Base-by-base conservation (phyloP, 2,113 vertebrate species). In the Scartelaos histophorus region DNA sequence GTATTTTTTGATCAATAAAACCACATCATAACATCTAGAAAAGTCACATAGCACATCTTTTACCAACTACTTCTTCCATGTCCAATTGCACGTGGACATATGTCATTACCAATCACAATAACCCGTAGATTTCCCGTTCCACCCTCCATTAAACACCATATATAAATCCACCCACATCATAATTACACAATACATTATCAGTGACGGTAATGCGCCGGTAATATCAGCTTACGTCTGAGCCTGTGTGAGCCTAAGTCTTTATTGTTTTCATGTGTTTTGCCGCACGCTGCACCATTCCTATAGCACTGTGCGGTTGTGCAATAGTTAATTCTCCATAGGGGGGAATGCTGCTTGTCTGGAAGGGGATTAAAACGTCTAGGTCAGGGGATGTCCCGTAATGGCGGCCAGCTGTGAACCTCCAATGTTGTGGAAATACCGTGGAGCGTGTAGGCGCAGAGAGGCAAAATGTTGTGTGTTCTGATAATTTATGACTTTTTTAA, bases 291-390 rank as follows among this genome's bases (percentile, higher is more conserved):
- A 10, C 6, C 3, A 16, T 35, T 17, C 25, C 25, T 62, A 62
- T 62, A 35, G n/a, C 79, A 13, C 51, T 21, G 22, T 57, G 19
- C 66, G n/a, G 62, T 47, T 60, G 56, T 38, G 34, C 61, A 66
- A 53, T 45, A 29, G 68, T 87, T 87, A 86, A 89, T 86, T 74
- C 78, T 75, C 87, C 78, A 76, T 88, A 66, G 82, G 86, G 83
- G 76, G 71, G 7, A 78, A 71, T 71, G 72, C 35, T 67, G 62
- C 85, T 84, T 87, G 90, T 92, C 90, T 92, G 85, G 90, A 74
- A 78, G 13, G 79, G 83, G 91, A 92, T 92, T 92, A 92, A 67
- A 62, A 74, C 84, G 90, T 91, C 91, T 92, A 89, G 91, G 91
- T 92, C 89, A 88, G 54, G 73, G 73, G 83, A 86, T 75, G 89